A percentile compares a stretch with the other conserved stretches of the same genome.
These are phyloP conservation scores for Hemithea aestivaria DNA, from an alignment of 2,888 invertebrate genomes.

Conservation along the genomic window DNA sequence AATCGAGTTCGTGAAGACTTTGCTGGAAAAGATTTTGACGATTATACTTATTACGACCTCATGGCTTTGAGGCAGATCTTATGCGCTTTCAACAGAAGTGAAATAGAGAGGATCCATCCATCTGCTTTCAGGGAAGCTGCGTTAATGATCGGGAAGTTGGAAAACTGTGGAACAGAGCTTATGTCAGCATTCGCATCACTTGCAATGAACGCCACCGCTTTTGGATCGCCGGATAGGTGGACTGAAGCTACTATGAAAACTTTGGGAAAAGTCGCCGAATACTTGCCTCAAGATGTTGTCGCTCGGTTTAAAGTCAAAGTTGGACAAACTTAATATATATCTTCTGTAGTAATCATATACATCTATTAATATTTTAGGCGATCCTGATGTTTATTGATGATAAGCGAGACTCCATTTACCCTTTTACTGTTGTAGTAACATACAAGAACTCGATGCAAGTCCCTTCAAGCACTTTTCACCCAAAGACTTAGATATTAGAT, in stretches of 20 bases:
- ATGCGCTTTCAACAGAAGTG: constrained; percentile 75
- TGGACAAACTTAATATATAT: too few relatives aligned
- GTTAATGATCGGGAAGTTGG: constrained; percentile 59
- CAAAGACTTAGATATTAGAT: too few relatives aligned
- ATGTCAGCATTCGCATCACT: constrained; percentile 66
- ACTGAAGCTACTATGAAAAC: constrained; percentile 45
- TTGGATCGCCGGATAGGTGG: constrained; percentile 65
- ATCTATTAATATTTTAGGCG: too few relatives aligned
- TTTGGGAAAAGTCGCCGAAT: constrained; percentile 64
- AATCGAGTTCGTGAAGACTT: constrained; percentile 73
- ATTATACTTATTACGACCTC: constrained; percentile 78
- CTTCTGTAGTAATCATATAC: too few relatives aligned
- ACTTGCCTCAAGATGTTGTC: constrained; percentile 8
- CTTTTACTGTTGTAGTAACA: too few relatives aligned
- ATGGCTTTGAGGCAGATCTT: constrained; percentile 73
- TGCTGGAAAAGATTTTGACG: constrained; percentile 72
- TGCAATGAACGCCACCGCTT: constrained; percentile 60
- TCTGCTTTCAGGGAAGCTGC: constrained; percentile 74
- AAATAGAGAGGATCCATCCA: constrained; percentile 74
- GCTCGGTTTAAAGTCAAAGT: background rate
- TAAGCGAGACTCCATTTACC: too few relatives aligned
- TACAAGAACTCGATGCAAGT: too few relatives aligned
- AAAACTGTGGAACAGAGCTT: constrained; percentile 61
- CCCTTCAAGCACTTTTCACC: too few relatives aligned
- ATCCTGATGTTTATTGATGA: too few relatives aligned